Evolutionary conservation across 2,888 invertebrate genomes (phyloP).

Genomic region (Colletes collaris): DNA sequence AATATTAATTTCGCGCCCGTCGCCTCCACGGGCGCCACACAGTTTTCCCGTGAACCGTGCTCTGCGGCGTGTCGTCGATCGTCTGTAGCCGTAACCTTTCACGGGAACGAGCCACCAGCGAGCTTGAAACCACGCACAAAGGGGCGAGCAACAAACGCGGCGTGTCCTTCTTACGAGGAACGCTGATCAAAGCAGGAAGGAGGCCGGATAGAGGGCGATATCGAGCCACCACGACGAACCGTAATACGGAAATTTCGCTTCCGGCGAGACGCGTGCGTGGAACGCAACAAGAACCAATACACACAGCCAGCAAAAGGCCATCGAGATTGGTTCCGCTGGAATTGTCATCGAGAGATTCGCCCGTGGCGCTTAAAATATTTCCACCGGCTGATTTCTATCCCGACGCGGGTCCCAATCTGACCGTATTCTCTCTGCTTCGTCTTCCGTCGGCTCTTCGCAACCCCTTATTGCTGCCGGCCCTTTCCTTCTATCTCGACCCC

Average conservation of each 20-base stretch:
- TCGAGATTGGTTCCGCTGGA: slow-evolving; percentile 61
- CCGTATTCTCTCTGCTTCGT: slow-evolving; percentile 32
- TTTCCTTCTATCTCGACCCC: slow-evolving; percentile 18
- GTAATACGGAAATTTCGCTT: slow-evolving; percentile 73
- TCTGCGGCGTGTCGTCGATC: slow-evolving; percentile 12
- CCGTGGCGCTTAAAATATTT: slow-evolving; percentile 73
- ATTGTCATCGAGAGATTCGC: slow-evolving; percentile 75
- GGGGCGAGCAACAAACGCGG: slow-evolving; percentile 39
- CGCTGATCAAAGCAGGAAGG: slow-evolving; percentile 68
- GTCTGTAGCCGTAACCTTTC: slow-evolving; percentile 37
- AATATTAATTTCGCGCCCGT: slow-evolving; percentile 45
- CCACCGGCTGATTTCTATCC: slow-evolving; percentile 71
- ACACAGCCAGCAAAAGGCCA: slow-evolving; percentile 39
- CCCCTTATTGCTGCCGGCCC: slow-evolving; percentile 55
- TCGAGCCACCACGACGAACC: slow-evolving; percentile 56
- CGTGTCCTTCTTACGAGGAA: slow-evolving; percentile 57
- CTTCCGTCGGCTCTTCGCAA: slow-evolving; percentile 13
- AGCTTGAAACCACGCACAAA: slow-evolving; percentile 42
- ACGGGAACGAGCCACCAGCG: neutral
- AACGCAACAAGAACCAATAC: slow-evolving; percentile 50
- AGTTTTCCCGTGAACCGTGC: neutral
- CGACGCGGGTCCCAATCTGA: slow-evolving; percentile 31
- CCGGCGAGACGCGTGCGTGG: slow-evolving; percentile 66
- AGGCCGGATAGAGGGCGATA: slow-evolving; percentile 39
- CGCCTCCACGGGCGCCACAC: no score